phyloP scores from a whole-genome alignment of 2,113 vertebrate genomes.

The Corythoichthys haematopterus region DNA sequence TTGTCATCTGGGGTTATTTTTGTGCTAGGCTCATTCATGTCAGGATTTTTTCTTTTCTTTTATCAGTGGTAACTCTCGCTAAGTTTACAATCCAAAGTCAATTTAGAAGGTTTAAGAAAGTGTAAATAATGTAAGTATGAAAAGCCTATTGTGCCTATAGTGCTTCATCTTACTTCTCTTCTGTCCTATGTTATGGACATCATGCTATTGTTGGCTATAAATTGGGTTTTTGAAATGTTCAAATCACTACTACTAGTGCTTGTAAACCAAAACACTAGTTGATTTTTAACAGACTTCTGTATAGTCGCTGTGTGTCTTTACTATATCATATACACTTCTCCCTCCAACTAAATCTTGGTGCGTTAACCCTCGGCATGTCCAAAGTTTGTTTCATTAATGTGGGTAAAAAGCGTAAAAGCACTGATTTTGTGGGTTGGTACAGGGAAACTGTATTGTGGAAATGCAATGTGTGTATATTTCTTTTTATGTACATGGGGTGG shows the following conservation, averaged over 20 bases:
- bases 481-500: slow-evolving; percentile 51
- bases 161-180: slow-evolving; percentile 36
- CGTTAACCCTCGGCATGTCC: slow-evolving; percentile 29
- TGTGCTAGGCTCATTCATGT: slow-evolving; percentile 27
- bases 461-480: slow-evolving; percentile 40
- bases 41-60: slow-evolving; percentile 32
- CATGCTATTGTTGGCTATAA: slow-evolving; percentile 20
- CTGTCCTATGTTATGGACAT: slow-evolving; percentile 27
- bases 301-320: slow-evolving; percentile 37
- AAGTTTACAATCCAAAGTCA: slow-evolving; percentile 57
- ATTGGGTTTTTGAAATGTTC: slow-evolving; percentile 10
- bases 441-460: slow-evolving; percentile 41
- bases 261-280: slow-evolving; percentile 43
- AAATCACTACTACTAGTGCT: slow-evolving; percentile 6
- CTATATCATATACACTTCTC: slow-evolving; percentile 20
- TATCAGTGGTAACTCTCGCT: slow-evolving; percentile 19
- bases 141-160: slow-evolving; percentile 62
- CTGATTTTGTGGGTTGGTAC: slow-evolving; percentile 26
- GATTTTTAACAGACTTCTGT: slow-evolving; percentile 36
- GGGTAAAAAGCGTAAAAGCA: slow-evolving; percentile 20
- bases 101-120: slow-evolving; percentile 41
- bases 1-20: slow-evolving; percentile 37
- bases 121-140: slow-evolving; percentile 59
- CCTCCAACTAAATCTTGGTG: slow-evolving; percentile 14
- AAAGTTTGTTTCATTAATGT: slow-evolving; percentile 14